Conservation (phyloP, 2,113 vertebrate genomes). For the Hipposideros armiger region DNA sequence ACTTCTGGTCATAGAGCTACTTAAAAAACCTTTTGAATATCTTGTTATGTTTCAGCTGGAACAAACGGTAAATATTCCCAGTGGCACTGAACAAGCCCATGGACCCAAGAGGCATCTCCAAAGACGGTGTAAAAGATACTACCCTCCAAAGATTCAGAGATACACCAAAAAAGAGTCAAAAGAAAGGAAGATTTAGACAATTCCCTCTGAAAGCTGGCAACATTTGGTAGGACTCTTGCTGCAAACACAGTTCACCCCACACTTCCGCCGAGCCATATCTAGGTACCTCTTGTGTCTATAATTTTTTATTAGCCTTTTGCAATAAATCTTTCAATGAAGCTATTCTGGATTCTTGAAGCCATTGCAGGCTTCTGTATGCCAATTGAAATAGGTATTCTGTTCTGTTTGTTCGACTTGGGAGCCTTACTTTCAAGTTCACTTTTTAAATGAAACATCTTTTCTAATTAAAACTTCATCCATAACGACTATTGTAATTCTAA, state of each 20-base stretch:
- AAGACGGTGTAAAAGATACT: not conserved
- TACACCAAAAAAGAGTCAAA: not conserved
- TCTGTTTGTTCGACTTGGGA: not conserved
- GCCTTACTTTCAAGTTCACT: not conserved
- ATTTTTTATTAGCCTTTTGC: not conserved
- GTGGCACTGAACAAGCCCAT: not conserved
- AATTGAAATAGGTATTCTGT: not conserved
- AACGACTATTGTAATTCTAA: not conserved
- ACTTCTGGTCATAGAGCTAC: not conserved
- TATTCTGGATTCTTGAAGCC: not conserved
- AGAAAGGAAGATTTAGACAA: not conserved
- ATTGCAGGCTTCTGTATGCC: not conserved
- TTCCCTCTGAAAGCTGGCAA: no score
- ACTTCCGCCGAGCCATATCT: not conserved
- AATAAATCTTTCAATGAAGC: not conserved
- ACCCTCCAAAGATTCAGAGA: not conserved
- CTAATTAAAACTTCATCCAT: not conserved
- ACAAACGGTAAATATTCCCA: not conserved
- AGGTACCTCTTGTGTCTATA: not conserved
- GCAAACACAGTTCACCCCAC: not conserved
- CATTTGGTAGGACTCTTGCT: not conserved
- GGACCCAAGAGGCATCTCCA: not conserved
- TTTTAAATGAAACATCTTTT: not conserved
- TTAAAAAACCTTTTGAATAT: not conserved
- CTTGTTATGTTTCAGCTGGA: not conserved